Base-by-base conservation (phyloP, 2,888 invertebrate genomes). In the Phaedon cochleariae region DNA sequence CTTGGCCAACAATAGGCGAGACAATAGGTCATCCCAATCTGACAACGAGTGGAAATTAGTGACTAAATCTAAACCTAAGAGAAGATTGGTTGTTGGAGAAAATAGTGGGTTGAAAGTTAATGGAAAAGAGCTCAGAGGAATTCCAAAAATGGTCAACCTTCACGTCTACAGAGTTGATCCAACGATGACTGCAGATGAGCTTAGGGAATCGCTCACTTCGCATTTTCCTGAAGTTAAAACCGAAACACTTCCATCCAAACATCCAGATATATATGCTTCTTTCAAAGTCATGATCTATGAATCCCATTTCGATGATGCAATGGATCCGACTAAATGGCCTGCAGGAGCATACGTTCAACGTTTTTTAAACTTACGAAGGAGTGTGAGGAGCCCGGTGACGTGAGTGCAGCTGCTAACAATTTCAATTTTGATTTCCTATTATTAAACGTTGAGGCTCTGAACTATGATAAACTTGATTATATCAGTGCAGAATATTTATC, bases 321-420 rank as follows among this genome's bases (percentile, higher is more conserved):
- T 53, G 53, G 53, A 53, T 53, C 53, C 53, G 34, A 53, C 15
- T 37, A 54, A 21, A 54, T 54, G 54, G 54, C 54, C 54, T 1
- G n/a, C 7, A 54, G 54, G 21, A 41, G 54, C 54, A 20, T 37
- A 54, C 41, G 54, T 54, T 21, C 54, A 54, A 54, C 54, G 37
- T 12, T 54, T 54, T 54, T 54, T 41, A 37, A 41, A 54, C 41
- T 21, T 54, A 1, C n/a, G 54, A 21, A 54, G 21, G 21, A 41
- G 6, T 21, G 37, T 37, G 37, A 21, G 41, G n/a, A 2, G 26
- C 7, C 26, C 26, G 26, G 7, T 7, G 7, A 26, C 26, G 26
- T 26, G 26, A 26, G 7, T 7, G 7, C 26, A 26, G 26, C n/a
- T 26, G 26, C 26, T 5, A 26, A 26, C 7, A 5, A 3, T 26